Evolutionary conservation across 2,888 invertebrate genomes (phyloP).

Genomic region (Brachycybe producta): DNA sequence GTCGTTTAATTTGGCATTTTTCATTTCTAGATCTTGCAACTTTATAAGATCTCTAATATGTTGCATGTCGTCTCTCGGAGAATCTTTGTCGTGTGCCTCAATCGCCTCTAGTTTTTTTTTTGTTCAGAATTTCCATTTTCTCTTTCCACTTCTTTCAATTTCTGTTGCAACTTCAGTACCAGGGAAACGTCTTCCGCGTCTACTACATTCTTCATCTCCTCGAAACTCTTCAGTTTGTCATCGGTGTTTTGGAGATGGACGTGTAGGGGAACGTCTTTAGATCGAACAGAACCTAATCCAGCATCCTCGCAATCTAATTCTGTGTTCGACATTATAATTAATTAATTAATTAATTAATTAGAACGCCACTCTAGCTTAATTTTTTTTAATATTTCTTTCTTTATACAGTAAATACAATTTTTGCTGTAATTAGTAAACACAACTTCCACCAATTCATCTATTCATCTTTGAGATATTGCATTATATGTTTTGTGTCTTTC

Average conservation of each 20-base stretch:
- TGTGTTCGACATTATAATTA: too few species aligned
- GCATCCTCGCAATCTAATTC: too few species aligned
- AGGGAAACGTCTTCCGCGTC: slow-evolving; percentile 48
- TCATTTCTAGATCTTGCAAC: slow-evolving; percentile 71
- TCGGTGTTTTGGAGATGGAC: too few species aligned
- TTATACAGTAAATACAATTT: too few species aligned
- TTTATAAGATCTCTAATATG: slow-evolving; percentile 41
- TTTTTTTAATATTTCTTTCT: too few species aligned
- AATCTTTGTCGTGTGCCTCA: slow-evolving; percentile 34
- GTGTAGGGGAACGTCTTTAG: slow-evolving; percentile 41
- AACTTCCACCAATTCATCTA: too few species aligned
- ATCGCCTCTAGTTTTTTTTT: slow-evolving; percentile 54
- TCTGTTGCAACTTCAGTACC: slow-evolving; percentile 63
- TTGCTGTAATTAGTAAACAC: too few species aligned
- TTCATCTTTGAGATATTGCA: too few species aligned
- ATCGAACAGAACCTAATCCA: slow-evolving; percentile 62
- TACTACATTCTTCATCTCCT: too few species aligned
- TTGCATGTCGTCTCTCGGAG: slow-evolving; percentile 34
- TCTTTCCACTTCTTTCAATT: slow-evolving; percentile 51
- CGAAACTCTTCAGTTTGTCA: slow-evolving; percentile 19
- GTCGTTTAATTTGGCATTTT: slow-evolving; percentile 66
- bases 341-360: too few species aligned
- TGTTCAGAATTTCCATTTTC: slow-evolving; percentile 57
- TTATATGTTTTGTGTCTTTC: too few species aligned
- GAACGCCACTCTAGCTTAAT: too few species aligned